These are phyloP conservation scores for Propsilocerus akamusi DNA, from an alignment of 1,140 invertebrate genomes.

Conservation along the genomic window DNA sequence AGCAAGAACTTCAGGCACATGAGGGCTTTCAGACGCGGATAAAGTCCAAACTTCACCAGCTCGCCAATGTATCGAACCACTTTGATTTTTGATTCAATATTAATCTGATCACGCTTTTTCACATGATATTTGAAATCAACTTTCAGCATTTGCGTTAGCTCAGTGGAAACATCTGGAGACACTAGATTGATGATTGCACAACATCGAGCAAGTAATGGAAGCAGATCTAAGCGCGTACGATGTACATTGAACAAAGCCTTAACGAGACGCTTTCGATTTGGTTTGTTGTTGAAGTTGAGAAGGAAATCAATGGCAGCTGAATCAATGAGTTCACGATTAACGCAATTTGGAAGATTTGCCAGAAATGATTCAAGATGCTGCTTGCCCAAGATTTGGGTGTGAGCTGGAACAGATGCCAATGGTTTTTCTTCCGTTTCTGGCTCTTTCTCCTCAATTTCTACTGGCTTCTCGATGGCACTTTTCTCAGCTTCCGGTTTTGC, in stretches of 20 bases:
- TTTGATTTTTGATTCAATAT: conserved; percentile 97
- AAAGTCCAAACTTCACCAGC: conserved; percentile 88
- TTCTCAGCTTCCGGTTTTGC: conserved; percentile 14
- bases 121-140: conserved; percentile 93
- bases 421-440: conserved; percentile 27
- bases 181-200: conserved; percentile 85
- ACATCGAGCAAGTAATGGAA: conserved; percentile 90
- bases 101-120: conserved; percentile 93
- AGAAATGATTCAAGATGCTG: conserved; percentile 68
- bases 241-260: conserved; percentile 58
- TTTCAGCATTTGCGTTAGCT: conserved; percentile 72
- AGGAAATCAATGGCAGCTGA: conserved; percentile 92
- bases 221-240: conserved; percentile 73
- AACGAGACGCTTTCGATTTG: conserved; percentile 83
- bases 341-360: conserved; percentile 76
- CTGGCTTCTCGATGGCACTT: conserved; percentile 26
- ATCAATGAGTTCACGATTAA: conserved; percentile 93
- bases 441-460: conserved; percentile 18
- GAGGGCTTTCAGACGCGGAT: conserved; percentile 85
- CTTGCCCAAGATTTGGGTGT: conserved; percentile 12
- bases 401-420: conserved; percentile 14
- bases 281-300: conserved; percentile 85
- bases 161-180: conserved; percentile 68
- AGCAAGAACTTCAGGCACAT: conserved; percentile 85
- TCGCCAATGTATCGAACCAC: conserved; percentile 93